A percentile compares a stretch with the other conserved stretches of the same genome.
Evolutionary conservation across 2,113 vertebrate genomes (phyloP).

Genomic region (Motacilla alba): DNA sequence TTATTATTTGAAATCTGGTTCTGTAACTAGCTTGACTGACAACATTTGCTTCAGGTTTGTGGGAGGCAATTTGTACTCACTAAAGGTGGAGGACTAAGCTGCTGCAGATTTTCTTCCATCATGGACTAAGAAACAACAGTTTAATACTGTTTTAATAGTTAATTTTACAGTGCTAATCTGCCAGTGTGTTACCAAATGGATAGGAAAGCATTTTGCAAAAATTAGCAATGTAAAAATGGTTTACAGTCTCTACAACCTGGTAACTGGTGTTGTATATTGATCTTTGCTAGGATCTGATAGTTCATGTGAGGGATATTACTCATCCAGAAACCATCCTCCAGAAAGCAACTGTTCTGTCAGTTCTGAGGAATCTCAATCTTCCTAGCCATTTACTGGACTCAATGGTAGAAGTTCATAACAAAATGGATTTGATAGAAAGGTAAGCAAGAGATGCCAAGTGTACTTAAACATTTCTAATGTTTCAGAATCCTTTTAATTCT

Average conservation of each 20-base stretch:
- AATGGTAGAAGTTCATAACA: conserved; percentile 92
- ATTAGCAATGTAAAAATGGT: neutral
- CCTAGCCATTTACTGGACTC: conserved; percentile 78
- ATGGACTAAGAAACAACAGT: neutral
- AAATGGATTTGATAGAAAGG: conserved; percentile 86
- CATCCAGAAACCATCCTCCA: conserved; percentile 88
- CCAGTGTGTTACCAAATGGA: neutral
- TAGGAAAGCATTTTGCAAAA: neutral
- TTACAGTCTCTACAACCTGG: neutral
- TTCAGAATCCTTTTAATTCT: neutral
- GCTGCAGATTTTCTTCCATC: neutral
- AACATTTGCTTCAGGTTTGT: neutral
- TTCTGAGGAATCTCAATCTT: conserved; percentile 81
- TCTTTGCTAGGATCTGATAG: conserved; percentile 81
- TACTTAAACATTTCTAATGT: neutral
- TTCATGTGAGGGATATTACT: conserved; percentile 91
- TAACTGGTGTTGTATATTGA: neutral
- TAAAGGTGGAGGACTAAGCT: neutral
- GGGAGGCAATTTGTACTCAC: neutral
- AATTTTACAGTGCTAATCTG: neutral
- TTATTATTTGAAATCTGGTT: neutral
- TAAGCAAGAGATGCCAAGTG: conserved; percentile 55
- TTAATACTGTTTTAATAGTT: neutral
- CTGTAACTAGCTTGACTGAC: neutral
- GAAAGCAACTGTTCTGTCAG: conserved; percentile 83